phyloP scores from a whole-genome alignment of 2,113 vertebrate genomes.

The Lasiurus cinereus region DNA sequence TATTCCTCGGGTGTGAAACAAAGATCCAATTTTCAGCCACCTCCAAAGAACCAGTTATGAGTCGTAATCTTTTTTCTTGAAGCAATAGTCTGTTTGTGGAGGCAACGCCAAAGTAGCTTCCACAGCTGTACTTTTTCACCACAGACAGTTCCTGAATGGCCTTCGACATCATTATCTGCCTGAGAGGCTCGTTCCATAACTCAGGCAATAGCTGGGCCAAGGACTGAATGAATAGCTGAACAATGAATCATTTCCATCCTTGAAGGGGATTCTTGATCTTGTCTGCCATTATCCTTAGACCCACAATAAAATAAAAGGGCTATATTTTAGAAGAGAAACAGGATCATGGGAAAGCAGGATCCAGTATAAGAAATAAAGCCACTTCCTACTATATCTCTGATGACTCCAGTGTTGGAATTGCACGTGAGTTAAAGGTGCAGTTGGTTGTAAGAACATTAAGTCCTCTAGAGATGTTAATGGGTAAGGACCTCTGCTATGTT shows the following conservation, averaged over 20 bases:
- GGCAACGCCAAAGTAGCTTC: neutral
- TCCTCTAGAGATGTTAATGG: neutral
- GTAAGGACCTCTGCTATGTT: neutral
- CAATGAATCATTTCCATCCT: constrained; percentile 28
- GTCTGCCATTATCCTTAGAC: constrained; percentile 30
- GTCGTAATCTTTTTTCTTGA: constrained; percentile 51
- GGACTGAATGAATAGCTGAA: constrained; percentile 6
- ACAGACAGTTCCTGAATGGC: neutral
- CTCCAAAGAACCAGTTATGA: constrained; percentile 14
- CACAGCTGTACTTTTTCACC: constrained; percentile 19
- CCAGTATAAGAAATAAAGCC: neutral
- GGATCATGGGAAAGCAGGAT: constrained; percentile 14
- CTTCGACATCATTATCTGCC: neutral
- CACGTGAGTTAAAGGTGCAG: neutral
- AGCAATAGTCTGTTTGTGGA: neutral
- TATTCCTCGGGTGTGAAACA: constrained; percentile 44
- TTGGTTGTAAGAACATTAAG: neutral
- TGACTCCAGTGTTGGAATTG: neutral
- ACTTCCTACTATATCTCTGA: neutral
- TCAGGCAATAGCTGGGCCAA: neutral
- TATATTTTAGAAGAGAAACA: constrained; percentile 22
- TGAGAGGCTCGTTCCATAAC: neutral
- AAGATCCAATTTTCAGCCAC: neutral
- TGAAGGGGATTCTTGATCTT: constrained; percentile 39
- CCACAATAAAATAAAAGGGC: neutral